phyloP scores from a whole-genome alignment of 2,113 vertebrate genomes.

The Bos javanicus region DNA sequence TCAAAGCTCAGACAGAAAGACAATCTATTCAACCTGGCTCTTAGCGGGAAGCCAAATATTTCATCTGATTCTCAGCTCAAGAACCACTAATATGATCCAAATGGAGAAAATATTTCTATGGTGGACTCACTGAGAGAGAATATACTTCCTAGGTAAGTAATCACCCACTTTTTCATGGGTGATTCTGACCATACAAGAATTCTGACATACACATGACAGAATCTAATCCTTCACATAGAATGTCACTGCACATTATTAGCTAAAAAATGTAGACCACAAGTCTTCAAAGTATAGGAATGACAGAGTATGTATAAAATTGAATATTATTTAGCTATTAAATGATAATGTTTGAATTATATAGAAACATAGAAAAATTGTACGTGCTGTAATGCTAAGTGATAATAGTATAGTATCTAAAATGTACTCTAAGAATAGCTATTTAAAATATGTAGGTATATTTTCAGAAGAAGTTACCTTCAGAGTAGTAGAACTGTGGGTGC shows the following conservation, averaged over 20 bases:
- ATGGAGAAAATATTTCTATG: not conserved
- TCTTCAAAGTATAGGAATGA: not conserved
- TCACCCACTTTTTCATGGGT: not conserved
- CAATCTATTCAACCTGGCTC: not conserved
- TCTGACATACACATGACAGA: not conserved
- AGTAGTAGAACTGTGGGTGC: not conserved
- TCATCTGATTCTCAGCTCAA: not conserved
- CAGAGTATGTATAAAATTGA: not conserved
- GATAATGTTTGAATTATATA: not conserved
- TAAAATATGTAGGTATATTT: conserved; percentile 11
- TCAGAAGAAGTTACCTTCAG: not conserved
- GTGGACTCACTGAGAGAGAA: not conserved
- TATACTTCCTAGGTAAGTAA: not conserved
- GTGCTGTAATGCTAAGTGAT: not conserved
- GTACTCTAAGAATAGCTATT: not conserved
- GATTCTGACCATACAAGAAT: not conserved
- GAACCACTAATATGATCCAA: not conserved
- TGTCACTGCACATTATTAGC: not conserved
- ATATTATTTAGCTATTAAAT: conserved; percentile 11
- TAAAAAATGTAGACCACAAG: not conserved
- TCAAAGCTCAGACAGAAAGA: conserved; percentile 9
- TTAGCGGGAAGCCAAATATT: not conserved
- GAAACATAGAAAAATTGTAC: not conserved
- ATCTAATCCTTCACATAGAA: not conserved
- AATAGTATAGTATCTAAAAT: not conserved